Base-by-base conservation (phyloP, 2,888 invertebrate species). In the Orgyia antiqua region DNA sequence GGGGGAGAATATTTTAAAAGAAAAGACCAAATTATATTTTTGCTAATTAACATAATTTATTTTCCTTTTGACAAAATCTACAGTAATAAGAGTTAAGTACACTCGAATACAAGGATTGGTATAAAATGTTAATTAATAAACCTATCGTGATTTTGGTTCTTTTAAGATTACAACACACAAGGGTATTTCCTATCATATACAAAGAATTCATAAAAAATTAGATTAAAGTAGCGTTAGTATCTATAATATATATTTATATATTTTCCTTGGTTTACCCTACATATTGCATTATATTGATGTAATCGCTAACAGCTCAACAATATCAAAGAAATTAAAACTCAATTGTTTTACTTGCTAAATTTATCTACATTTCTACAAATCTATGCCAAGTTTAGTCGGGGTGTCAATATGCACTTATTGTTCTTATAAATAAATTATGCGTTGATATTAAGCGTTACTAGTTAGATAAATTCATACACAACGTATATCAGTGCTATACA, bases 61-160 rank as follows among this genome's bases (percentile, higher is more conserved):
- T 83, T 76, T 70, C 61, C 59, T 68, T 75, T 77, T 80, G 80
- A 82, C 80, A 84, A 79, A 83, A 83, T 80, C 83, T 84, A 84
- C 80, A 76, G 58, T 80, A 73, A 64, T 78, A 75, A 73, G 75
- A 79, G 69, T 82, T 84, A 83, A 86, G 84, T 86, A 86, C 84
- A 80, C 76, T 82, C 79, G 69, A 84, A 80, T 83, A 84, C 78
- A 83, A 82, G 83, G 76, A 75, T 80, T 77, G 82, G 86, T 86
- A 86, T 79, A 83, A 86, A 84, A 86, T 75, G 78, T 84, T 76
- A 72, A 77, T 73, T 15, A 4, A 15, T 15, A 4, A 77, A 67
- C 66, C 70, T 76, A 76, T 70, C 74, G 68, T 73, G 70, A 68
- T 69, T 62, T 83, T 82, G 82, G 84, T 84, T 83, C 79, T 73